A percentile compares a stretch with the other conserved stretches of the same genome.
phyloP scores from a whole-genome alignment of 1,140 invertebrate species.

The Drosophila ambigua region DNA sequence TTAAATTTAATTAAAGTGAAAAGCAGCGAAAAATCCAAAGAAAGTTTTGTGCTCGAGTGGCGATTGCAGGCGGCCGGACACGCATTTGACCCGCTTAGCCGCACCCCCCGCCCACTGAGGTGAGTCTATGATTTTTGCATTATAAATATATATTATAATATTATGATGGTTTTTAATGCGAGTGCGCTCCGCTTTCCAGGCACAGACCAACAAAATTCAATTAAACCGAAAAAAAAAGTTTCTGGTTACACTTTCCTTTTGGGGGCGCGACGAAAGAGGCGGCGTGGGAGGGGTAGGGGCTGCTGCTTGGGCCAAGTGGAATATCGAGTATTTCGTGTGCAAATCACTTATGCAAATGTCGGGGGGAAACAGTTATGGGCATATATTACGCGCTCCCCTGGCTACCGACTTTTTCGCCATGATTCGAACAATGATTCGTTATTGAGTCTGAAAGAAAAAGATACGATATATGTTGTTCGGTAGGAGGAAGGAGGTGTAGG shows the following conservation, averaged over 20 bases:
- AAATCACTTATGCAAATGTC: slow-evolving; percentile 69
- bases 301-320: slow-evolving; percentile 32
- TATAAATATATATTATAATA: slow-evolving; percentile 48
- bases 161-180: slow-evolving; percentile 34
- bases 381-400: slow-evolving; percentile 26
- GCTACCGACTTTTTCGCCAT: slow-evolving; percentile 46
- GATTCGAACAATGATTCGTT: slow-evolving; percentile 38
- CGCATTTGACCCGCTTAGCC: slow-evolving; percentile 74
- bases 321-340: slow-evolving; percentile 48
- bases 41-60: slow-evolving; percentile 60
- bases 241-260: slow-evolving; percentile 39
- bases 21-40: slow-evolving; percentile 68
- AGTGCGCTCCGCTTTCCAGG: slow-evolving; percentile 48
- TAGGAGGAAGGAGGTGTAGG: not conserved
- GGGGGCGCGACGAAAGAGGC: too few relatives aligned
- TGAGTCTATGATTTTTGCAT: slow-evolving; percentile 57
- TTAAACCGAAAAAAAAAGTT: slow-evolving; percentile 45
- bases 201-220: slow-evolving; percentile 40
- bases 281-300: too few relatives aligned
- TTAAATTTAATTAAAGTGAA: slow-evolving; percentile 82
- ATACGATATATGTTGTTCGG: slow-evolving; percentile 5
- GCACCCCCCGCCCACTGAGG: slow-evolving; percentile 39
- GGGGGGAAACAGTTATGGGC: slow-evolving; percentile 18
- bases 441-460: slow-evolving; percentile 35
- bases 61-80: slow-evolving; percentile 46